Base-by-base conservation (phyloP, 2,113 vertebrate species). In the Xenus cinereus region DNA sequence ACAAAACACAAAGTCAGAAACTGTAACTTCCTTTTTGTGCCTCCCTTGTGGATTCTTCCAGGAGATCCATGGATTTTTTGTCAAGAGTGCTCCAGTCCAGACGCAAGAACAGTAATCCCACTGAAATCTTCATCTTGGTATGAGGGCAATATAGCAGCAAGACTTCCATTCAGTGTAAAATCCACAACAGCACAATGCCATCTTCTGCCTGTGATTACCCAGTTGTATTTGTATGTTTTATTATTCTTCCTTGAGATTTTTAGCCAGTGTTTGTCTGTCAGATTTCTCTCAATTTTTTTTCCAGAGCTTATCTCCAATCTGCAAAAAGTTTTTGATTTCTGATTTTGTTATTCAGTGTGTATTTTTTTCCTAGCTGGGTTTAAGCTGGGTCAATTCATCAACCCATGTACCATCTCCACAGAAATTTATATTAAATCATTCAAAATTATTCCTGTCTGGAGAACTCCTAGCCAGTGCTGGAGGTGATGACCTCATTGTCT, bases 401-500 rank as follows among this genome's bases (percentile, higher is more conserved):
- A 48, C 12, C 37, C 51, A 27, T 7, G 48, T 39, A 57, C 51
- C 50, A 27, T 37, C 39, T 51, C 60, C 54, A 66, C 11, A 46
- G 30, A 66, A 53, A 74, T 60, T 35, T 66, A 41, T 56, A 64
- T 81, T 53, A 50, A 84, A 73, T 51, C 53, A 37, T n/a, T 51
- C 27, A 76, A 45, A 78, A 72, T 43, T 28, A 30, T 7, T 63
- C n/a, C 33, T 21, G 50, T 12, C 41, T 66, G 53, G 30, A 57
- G 41, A 68, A 19, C 57, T 59, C n/a, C 37, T 63, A 43, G 33
- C 33, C 66, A 27, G 27, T 26, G 6, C 13, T 53, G 30, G 57
- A 39, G n/a, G 26, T 14, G 10, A 24, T 0, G 2, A 72, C 59
- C 62, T 79, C 0, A 0, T 32, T 68, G 35, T 57, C 48, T 67